A percentile compares a stretch with the other conserved stretches of the same genome.
These are phyloP conservation scores for Scrobipalpa costella DNA, from an alignment of 2,888 invertebrate genomes.

Conservation along the genomic window DNA sequence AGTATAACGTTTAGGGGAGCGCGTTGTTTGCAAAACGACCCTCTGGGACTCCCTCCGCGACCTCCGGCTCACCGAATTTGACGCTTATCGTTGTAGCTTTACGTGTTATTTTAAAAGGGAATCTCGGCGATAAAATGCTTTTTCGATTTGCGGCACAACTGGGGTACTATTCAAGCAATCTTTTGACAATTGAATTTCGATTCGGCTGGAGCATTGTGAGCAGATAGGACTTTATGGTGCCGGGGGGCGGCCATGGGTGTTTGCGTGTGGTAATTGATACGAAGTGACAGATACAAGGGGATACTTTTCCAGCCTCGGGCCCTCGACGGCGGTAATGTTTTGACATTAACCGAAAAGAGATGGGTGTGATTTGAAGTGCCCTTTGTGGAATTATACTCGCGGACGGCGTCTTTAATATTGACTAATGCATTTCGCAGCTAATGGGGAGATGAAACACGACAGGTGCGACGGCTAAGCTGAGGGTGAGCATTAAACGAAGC, in stretches of 20 bases:
- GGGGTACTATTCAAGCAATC: constrained; percentile 74
- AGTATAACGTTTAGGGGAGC: constrained; percentile 81
- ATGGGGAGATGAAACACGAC: constrained; percentile 73
- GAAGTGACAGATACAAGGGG: constrained; percentile 78
- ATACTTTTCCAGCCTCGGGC: constrained; percentile 70
- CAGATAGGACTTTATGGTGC: constrained; percentile 68
- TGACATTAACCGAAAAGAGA: constrained; percentile 77
- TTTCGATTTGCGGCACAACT: constrained; percentile 55
- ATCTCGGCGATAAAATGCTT: constrained; percentile 55
- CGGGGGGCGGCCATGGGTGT: constrained; percentile 62
- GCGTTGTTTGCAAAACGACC: constrained; percentile 77
- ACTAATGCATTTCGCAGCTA: constrained; percentile 78
- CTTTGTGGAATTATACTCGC: constrained; percentile 81
- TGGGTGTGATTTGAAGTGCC: constrained; percentile 81
- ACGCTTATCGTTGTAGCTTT: constrained; percentile 53
- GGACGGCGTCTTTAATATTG: constrained; percentile 78
- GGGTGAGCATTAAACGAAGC: constrained; percentile 32
- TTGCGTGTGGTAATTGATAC: constrained; percentile 81
- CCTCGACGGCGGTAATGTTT: constrained; percentile 71
- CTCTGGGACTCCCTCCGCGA: constrained; percentile 58
- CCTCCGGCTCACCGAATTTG: constrained; percentile 51
- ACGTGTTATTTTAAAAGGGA: constrained; percentile 55
- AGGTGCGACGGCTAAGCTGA: constrained; percentile 63
- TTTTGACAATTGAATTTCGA: constrained; percentile 80
- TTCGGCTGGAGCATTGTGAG: constrained; percentile 61